These are phyloP conservation scores for Bombus ignitus DNA, from an alignment of 1,140 invertebrate species.

Conservation along the genomic window DNA sequence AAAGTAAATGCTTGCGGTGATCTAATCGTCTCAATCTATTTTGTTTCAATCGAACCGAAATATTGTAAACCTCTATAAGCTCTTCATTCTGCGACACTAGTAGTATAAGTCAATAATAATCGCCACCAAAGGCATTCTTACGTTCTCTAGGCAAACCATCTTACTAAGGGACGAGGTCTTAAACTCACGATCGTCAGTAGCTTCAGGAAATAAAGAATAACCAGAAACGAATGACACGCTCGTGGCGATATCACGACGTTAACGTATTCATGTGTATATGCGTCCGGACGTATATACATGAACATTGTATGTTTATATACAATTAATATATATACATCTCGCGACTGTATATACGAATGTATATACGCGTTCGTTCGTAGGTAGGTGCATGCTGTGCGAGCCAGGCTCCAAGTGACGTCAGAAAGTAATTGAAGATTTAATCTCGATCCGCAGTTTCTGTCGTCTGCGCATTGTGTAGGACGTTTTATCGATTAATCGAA, in stretches of 20 bases:
- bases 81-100: neutral
- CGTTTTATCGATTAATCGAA: slow-evolving; percentile 7
- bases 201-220: slow-evolving; percentile 31
- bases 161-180: slow-evolving; percentile 16
- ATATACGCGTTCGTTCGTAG: slow-evolving; percentile 38
- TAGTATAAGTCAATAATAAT: neutral
- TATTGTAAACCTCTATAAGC: neutral
- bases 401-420: slow-evolving; percentile 65
- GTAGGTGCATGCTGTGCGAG: slow-evolving; percentile 69
- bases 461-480: neutral
- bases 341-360: slow-evolving; percentile 15
- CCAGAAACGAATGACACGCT: slow-evolving; percentile 36
- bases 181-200: slow-evolving; percentile 36
- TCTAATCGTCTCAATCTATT: slow-evolving; percentile 8
- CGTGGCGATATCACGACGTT: slow-evolving; percentile 46
- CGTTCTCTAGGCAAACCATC: neutral
- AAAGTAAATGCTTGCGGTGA: neutral
- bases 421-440: slow-evolving; percentile 66
- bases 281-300: slow-evolving; percentile 35
- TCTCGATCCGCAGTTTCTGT: slow-evolving; percentile 37
- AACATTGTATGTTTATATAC: slow-evolving; percentile 32
- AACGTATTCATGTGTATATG: slow-evolving; percentile 26
- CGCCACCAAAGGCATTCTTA: neutral
- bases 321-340: slow-evolving; percentile 26
- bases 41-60: neutral